Percentiles rank a stretch among this genome's conserved stretches.
phyloP scores from a whole-genome alignment of 64 coral and sea anemone genomes.

The Montipora foliosa region DNA sequence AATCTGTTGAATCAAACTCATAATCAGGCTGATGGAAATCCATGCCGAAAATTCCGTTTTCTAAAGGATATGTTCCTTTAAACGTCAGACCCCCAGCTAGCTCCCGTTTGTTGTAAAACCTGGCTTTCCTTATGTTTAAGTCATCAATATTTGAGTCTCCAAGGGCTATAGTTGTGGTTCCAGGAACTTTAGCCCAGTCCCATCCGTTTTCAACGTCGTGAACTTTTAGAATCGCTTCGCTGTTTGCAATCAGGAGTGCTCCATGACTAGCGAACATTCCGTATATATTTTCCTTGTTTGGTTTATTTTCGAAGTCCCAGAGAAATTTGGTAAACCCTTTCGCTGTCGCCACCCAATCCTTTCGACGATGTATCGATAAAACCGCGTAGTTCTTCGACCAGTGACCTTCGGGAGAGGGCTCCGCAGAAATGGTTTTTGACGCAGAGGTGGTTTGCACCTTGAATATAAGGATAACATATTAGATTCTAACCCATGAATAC shows the following conservation, averaged over 20 bases:
- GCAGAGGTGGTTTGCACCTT: neutral
- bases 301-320: slow-evolving; percentile 62
- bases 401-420: slow-evolving; percentile 69
- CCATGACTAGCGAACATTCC: slow-evolving; percentile 83
- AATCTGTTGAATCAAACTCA: neutral
- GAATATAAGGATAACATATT: too few species aligned
- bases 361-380: slow-evolving; percentile 76
- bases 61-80: neutral
- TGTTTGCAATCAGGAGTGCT: slow-evolving; percentile 75
- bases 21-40: slow-evolving; percentile 72
- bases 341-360: slow-evolving; percentile 72
- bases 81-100: slow-evolving; percentile 64
- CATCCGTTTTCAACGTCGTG: slow-evolving; percentile 82
- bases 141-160: neutral
- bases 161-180: slow-evolving; percentile 67
- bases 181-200: slow-evolving; percentile 89
- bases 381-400: slow-evolving; percentile 85
- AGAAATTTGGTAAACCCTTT: slow-evolving; percentile 80
- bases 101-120: slow-evolving; percentile 29
- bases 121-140: slow-evolving; percentile 19
- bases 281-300: slow-evolving; percentile 59
- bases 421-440: neutral
- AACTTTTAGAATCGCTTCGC: slow-evolving; percentile 23
- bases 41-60: slow-evolving; percentile 87
- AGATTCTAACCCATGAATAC: too few species aligned